These are phyloP conservation scores for Autographa gamma DNA, from an alignment of 2,888 invertebrate genomes.

Conservation along the genomic window DNA sequence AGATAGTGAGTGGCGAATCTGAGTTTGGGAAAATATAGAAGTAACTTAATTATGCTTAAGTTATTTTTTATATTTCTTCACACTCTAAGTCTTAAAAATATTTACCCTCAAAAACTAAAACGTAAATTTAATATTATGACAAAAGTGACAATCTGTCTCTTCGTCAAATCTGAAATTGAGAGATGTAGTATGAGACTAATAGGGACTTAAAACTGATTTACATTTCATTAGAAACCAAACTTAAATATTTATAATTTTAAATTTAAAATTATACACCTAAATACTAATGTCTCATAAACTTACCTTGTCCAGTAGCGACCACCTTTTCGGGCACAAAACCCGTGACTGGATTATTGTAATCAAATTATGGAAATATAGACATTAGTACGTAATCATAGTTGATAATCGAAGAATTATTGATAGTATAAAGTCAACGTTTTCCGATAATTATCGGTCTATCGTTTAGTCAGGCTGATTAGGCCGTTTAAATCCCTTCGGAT, in stretches of 20 bases:
- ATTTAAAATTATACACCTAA: neutral
- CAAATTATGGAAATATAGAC: constrained; percentile 75
- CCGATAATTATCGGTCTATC: constrained; percentile 48
- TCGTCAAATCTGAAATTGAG: no score
- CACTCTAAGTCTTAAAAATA: no score
- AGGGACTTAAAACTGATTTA: no score
- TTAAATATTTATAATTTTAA: neutral
- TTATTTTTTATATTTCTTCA: no score
- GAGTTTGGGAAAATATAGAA: no score
- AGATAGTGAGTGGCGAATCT: no score
- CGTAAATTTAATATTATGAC: no score
- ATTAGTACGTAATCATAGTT: constrained; percentile 65
- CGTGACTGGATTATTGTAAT: constrained; percentile 76
- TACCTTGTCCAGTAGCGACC: constrained; percentile 65
- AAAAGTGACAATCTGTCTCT: no score
- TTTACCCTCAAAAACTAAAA: no score
- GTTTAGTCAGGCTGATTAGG: constrained; percentile 31
- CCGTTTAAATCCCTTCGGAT: neutral
- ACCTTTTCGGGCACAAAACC: constrained; percentile 57
- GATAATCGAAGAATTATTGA: constrained; percentile 64
- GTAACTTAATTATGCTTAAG: no score
- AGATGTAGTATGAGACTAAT: no score
- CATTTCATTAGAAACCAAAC: no score
- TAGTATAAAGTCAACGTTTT: constrained; percentile 41
- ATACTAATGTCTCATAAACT: constrained; percentile 33